These are phyloP conservation scores for Holocentrus rufus DNA, from an alignment of 2,797 vertebrate genomes.

Conservation along the genomic window DNA sequence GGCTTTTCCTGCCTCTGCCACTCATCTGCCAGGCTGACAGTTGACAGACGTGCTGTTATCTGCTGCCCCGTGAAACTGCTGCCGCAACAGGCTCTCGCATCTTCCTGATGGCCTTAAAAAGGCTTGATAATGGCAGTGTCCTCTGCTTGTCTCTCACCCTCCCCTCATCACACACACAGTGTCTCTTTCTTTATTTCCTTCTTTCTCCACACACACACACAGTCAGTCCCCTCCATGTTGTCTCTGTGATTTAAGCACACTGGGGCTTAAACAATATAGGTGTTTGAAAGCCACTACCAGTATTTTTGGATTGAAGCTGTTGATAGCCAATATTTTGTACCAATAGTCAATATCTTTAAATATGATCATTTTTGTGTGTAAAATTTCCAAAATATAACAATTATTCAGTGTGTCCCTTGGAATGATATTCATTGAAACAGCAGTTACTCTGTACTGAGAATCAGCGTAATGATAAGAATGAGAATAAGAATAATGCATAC, in stretches of 20 bases:
- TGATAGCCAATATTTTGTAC: not conserved
- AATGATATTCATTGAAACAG: no score
- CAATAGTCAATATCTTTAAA: no score
- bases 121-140: slow-evolving; percentile 66
- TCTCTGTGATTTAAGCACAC: slow-evolving; percentile 35
- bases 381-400: no score
- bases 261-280: slow-evolving; percentile 2
- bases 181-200: not conserved
- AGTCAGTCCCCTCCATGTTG: slow-evolving; percentile 44
- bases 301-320: slow-evolving; percentile 35
- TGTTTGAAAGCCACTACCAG: not conserved
- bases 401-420: no score
- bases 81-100: slow-evolving; percentile 67
- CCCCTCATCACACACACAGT: slow-evolving; percentile 22
- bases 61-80: slow-evolving; percentile 70
- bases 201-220: not conserved
- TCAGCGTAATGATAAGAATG: no score
- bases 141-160: slow-evolving; percentile 6
- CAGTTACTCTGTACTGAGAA: no score
- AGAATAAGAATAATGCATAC: no score
- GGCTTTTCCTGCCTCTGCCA: slow-evolving; percentile 76
- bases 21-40: slow-evolving; percentile 79
- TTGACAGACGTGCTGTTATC: slow-evolving; percentile 82
- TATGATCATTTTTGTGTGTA: no score
- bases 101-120: slow-evolving; percentile 69